Evolutionary conservation across 1,140 invertebrate genomes (phyloP), one percentile per base, ranked within the genome.

Genomic region (Bombus turneri): DNA sequence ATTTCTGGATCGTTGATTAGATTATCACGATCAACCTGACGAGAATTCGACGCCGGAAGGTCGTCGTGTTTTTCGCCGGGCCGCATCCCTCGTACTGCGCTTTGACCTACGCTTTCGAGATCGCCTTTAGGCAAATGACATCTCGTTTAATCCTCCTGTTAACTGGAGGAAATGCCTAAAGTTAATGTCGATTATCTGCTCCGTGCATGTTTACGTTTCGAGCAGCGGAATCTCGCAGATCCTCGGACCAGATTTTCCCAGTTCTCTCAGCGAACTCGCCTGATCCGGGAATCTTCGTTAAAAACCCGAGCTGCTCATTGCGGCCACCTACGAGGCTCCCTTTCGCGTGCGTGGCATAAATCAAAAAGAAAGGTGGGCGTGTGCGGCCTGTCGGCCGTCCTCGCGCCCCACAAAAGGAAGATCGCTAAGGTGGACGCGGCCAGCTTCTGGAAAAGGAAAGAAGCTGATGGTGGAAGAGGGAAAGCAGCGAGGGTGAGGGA

Each of bases 1-100:
- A 88, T 89, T 89, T 85, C 84, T 85, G 59, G 84, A 85, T 85
- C 84, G 87, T 89, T 81, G 88, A 89, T 89, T 89, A 83, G 80
- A 89, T 89, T 89, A 86, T 89, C 88, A 25, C 77, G 69, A 75
- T 76, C 76, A 31, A 73, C 86, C 64, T 74, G n/a, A 53, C 76
- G 25, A 41, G 37, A 85, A 75, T 81, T 74, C 71, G 18, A 25
- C 69, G 28, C 1, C 43, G n/a, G 5, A 41, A 34, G 47, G 9
- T 39, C 28, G 12, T 28, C 12, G 12, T 9, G 22, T 43, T 59
- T 59, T 76, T 15, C 37, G 12, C 0, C 13, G 12, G 6, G 5
- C 37, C n/a, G 0, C 22, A 8, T 37, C 22, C 22, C 31, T 34
- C 31, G 8, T 2, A 15, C 31, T 18, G n/a, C 64, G n/a, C n/a